These are phyloP conservation scores for Lepeophtheirus nordmannii DNA, from an alignment of 2,888 invertebrate genomes.

Conservation along the genomic window DNA sequence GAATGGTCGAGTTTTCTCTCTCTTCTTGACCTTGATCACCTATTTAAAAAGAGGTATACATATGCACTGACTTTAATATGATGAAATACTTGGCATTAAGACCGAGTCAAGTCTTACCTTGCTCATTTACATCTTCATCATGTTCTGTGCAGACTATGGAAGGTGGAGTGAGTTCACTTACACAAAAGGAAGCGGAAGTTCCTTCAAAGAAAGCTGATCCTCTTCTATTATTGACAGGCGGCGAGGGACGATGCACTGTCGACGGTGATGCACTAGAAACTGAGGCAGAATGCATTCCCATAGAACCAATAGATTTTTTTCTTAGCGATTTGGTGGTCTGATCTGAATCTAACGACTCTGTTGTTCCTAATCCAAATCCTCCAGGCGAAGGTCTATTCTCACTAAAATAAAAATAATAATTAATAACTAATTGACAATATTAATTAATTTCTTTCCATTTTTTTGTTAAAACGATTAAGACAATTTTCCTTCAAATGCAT, in stretches of 20 bases:
- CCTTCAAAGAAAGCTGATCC: neutral
- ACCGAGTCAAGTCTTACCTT: neutral
- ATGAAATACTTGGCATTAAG: neutral
- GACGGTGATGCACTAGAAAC: neutral
- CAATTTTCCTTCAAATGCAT: too few species aligned
- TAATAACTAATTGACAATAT: too few species aligned
- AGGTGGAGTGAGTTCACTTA: conserved; percentile 6
- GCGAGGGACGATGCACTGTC: neutral
- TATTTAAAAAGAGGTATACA: too few species aligned
- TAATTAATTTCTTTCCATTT: too few species aligned
- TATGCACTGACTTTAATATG: too few species aligned
- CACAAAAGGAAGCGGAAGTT: neutral
- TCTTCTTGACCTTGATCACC: too few species aligned
- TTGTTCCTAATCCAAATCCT: neutral
- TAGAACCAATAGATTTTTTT: neutral
- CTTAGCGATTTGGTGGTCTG: neutral
- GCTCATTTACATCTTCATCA: neutral
- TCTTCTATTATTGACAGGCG: neutral
- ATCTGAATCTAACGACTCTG: neutral
- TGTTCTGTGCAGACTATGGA: conserved; percentile 15
- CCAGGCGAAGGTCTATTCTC: neutral
- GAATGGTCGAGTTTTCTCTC: neutral
- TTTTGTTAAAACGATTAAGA: too few species aligned
- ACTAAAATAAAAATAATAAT: neutral
- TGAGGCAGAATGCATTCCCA: conserved; percentile 4